These are phyloP conservation scores for Clostera curtula DNA, from an alignment of 2,888 invertebrate species.

Conservation along the genomic window DNA sequence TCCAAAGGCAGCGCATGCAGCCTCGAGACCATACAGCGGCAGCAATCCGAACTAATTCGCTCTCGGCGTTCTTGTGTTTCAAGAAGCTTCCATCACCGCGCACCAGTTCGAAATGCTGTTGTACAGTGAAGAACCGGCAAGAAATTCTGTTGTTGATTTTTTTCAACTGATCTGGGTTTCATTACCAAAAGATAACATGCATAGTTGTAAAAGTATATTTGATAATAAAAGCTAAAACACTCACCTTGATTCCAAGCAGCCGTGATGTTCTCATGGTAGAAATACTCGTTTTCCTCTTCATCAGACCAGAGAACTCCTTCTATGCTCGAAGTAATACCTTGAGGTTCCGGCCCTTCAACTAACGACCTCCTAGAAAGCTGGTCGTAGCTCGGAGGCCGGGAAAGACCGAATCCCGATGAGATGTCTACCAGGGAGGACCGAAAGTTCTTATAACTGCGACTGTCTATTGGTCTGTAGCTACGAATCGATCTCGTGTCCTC, in stretches of 20 bases:
- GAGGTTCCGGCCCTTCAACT: slow-evolving; percentile 51
- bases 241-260: slow-evolving; percentile 69
- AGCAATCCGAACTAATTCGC: too few relatives aligned
- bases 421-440: slow-evolving; percentile 59
- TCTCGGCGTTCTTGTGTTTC: too few relatives aligned
- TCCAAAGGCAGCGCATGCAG: too few relatives aligned
- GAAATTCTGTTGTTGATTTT: too few relatives aligned
- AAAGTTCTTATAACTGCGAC: slow-evolving; percentile 62
- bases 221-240: slow-evolving; percentile 11
- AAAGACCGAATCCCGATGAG: slow-evolving; percentile 44
- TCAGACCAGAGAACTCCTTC: slow-evolving; percentile 72
- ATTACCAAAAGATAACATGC: too few relatives aligned
- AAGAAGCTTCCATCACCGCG: too few relatives aligned
- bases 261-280: slow-evolving; percentile 67
- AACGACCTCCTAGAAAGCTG: slow-evolving; percentile 62
- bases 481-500: slow-evolving; percentile 51
- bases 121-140: too few relatives aligned
- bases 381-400: slow-evolving; percentile 63
- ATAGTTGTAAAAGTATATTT: too few relatives aligned
- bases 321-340: slow-evolving; percentile 65
- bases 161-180: too few relatives aligned
- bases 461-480: slow-evolving; percentile 59
- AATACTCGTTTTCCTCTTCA: slow-evolving; percentile 70
- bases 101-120: too few relatives aligned
- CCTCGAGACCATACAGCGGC: too few relatives aligned